Evolutionary conservation across 37 sponge, comb jelly and placozoan genomes (phyloP), one percentile per base, ranked within the genome.

Genomic region (Amphimedon queenslandica): DNA sequence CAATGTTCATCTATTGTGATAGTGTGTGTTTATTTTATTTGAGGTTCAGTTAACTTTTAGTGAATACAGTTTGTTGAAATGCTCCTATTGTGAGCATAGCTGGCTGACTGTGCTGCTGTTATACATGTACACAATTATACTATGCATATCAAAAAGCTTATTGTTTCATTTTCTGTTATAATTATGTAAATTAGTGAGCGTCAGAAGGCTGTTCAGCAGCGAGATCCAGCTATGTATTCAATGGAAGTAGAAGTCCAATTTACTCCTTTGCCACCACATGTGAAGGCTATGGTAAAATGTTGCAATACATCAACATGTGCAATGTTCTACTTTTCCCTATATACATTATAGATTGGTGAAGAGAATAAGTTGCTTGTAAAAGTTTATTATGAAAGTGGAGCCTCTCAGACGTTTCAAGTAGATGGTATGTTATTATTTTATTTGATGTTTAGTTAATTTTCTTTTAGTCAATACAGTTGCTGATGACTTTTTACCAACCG

Each of bases 201-300:
- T 25, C 68, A 71, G 64, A 39, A 79, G 32, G 93, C 93, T 0
- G 79, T 84, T 1, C n/a, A 43, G 34, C 56, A 57, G 0, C 61
- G 93, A 11, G 71, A 84, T 42, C 78, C 75, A 3, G 0, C 67
- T 32, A 40, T 76, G 63, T 92, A 92, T 72, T 60, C 88, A 57
- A 88, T 92, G 88, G 93, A 87, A 66, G 51, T 85, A 34, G 82
- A 80, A 37, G 55, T 73, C 27, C 70, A 63, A 5, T 42, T 30
- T 47, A 27, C 64, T 55, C 42, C 39, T 0, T 3, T 84, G 0
- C 85, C 93, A 5, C 42, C 23, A n/a, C 80, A 83, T 23, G 51
- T 90, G 16, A 33, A 35, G 34, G 60, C 82, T 2, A 25, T 72
- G 67, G 88, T 92, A 56, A 34, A 74, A 10, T 27, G 4, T 1